A percentile compares a stretch with the other conserved stretches of the same genome.
Evolutionary conservation across 2,888 invertebrate genomes (phyloP).

Genomic region (Drosophila melanocephala): DNA sequence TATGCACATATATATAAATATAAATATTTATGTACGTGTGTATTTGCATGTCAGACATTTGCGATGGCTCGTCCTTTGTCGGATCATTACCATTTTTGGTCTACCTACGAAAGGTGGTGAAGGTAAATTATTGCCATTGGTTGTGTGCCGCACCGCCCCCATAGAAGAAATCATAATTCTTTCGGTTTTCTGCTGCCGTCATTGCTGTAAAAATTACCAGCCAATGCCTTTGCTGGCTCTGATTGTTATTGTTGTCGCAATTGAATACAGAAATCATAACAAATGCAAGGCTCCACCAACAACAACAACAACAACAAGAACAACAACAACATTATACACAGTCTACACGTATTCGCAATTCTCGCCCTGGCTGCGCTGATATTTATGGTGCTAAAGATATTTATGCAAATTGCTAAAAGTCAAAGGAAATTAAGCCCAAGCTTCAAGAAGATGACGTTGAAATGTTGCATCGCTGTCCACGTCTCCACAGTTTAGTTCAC

Average conservation of each 20-base stretch:
- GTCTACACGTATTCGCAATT: slow-evolving; percentile 17
- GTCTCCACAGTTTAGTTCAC: slow-evolving; percentile 36
- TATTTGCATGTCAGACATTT: slow-evolving; percentile 24
- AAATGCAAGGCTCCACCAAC: slow-evolving; percentile 50
- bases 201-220: slow-evolving; percentile 40
- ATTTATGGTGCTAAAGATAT: slow-evolving; percentile 66
- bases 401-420: slow-evolving; percentile 82
- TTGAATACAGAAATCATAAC: slow-evolving; percentile 62
- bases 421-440: slow-evolving; percentile 81
- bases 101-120: slow-evolving; percentile 22
- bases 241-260: slow-evolving; percentile 70
- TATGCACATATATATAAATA: background rate
- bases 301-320: slow-evolving; percentile 5
- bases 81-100: slow-evolving; percentile 39
- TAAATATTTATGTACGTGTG: background rate
- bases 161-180: slow-evolving; percentile 65
- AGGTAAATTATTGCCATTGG: slow-evolving; percentile 48
- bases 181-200: slow-evolving; percentile 48
- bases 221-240: slow-evolving; percentile 39
- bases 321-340: slow-evolving; percentile 11
- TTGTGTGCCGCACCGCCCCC: slow-evolving; percentile 43
- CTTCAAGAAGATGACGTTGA: slow-evolving; percentile 74
- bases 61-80: slow-evolving; percentile 27
- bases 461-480: slow-evolving; percentile 48
- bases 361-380: slow-evolving; percentile 21